phyloP scores from a whole-genome alignment of 1,140 invertebrate species.

The Tetragonula clypearis region DNA sequence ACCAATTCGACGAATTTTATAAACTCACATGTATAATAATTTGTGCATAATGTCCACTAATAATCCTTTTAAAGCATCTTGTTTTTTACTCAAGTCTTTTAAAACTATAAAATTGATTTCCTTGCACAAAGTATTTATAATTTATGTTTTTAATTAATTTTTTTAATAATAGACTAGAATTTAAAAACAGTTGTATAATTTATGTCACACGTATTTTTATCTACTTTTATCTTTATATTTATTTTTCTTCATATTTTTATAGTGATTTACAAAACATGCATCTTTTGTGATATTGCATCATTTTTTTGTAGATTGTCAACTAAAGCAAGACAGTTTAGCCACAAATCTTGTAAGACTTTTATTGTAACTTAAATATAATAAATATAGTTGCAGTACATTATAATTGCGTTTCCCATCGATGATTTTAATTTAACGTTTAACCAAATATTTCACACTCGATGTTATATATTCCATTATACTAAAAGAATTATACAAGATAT shows the following conservation, averaged over 20 bases:
- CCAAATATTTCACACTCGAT: not conserved
- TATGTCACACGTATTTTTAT: not conserved
- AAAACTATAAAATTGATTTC: slow-evolving; percentile 16
- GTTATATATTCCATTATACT: not conserved
- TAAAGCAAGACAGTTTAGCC: not conserved
- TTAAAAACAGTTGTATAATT: no score
- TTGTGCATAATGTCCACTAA: not conserved
- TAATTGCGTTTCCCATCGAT: not conserved
- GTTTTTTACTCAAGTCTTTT: slow-evolving; percentile 14
- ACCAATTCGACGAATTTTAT: slow-evolving; percentile 47
- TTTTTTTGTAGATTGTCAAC: not conserved
- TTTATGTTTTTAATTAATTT: not conserved
- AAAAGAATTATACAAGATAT: not conserved
- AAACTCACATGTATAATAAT: slow-evolving; percentile 34
- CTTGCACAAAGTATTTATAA: not conserved
- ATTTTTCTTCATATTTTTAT: not conserved
- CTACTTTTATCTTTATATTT: not conserved
- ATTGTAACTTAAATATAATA: not conserved
- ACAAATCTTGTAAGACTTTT: not conserved
- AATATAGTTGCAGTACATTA: not conserved
- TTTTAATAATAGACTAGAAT: no score
- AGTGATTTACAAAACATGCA: not conserved
- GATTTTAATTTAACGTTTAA: not conserved
- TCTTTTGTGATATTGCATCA: not conserved
- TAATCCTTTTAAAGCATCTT: not conserved